Evolutionary conservation across 2,113 vertebrate genomes (phyloP).

Genomic region (Ciconia boyciana): DNA sequence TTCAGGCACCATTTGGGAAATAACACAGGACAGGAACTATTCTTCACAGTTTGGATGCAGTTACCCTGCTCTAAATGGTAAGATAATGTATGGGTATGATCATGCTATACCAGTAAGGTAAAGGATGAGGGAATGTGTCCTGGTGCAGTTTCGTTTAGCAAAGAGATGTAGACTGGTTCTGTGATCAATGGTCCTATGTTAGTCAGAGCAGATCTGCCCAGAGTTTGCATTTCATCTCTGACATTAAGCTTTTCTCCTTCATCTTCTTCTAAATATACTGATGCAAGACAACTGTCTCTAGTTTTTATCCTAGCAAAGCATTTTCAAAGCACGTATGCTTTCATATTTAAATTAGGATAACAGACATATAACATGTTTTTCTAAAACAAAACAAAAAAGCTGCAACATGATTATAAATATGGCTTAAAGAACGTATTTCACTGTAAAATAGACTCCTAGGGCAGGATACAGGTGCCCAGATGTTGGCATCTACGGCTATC

Average conservation of each 20-base stretch:
- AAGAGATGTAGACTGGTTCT: background rate
- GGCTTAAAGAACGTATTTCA: background rate
- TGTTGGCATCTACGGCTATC: background rate
- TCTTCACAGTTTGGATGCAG: background rate
- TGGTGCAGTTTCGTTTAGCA: background rate
- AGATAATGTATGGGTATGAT: background rate
- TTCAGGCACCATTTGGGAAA: background rate
- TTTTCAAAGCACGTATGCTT: background rate
- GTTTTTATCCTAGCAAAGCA: background rate
- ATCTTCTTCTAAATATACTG: background rate
- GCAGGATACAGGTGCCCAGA: background rate
- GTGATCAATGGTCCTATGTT: background rate
- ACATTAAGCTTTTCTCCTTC: background rate
- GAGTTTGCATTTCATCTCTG: background rate
- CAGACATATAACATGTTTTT: background rate
- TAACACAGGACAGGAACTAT: background rate
- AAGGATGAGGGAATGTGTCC: background rate
- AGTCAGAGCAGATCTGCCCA: background rate
- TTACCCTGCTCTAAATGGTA: background rate
- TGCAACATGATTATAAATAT: background rate
- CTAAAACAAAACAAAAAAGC: background rate
- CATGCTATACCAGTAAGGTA: background rate
- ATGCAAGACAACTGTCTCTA: background rate
- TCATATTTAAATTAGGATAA: background rate
- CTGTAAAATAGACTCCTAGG: background rate